Evolutionary conservation across 2,888 invertebrate species (phyloP).

Genomic region (Drosophila formosana): DNA sequence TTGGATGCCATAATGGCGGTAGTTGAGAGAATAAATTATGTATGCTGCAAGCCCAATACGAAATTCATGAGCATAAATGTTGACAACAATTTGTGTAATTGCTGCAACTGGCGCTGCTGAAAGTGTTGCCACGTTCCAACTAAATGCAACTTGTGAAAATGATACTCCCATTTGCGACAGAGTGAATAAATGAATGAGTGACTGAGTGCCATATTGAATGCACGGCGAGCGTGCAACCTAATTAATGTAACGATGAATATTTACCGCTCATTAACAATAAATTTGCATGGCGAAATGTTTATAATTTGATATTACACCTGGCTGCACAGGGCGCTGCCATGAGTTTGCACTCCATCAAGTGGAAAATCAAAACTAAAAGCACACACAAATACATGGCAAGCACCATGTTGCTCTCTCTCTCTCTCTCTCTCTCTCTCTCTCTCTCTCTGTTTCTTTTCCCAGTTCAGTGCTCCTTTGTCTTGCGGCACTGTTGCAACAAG

Average conservation of each 20-base stretch:
- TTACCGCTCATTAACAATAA: slow-evolving; percentile 62
- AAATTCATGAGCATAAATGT: slow-evolving; percentile 49
- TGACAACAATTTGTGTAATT: slow-evolving; percentile 58
- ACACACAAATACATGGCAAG: slow-evolving; percentile 14
- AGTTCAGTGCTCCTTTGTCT: slow-evolving; percentile 5
- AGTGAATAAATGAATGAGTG: slow-evolving; percentile 12
- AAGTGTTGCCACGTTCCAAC: slow-evolving; percentile 27
- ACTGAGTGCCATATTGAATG: slow-evolving; percentile 5
- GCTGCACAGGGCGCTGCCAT: slow-evolving; percentile 51
- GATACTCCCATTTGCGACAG: slow-evolving; percentile 3
- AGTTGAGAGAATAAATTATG: slow-evolving; percentile 53
- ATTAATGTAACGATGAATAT: slow-evolving; percentile 55
- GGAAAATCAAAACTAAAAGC: slow-evolving; percentile 73
- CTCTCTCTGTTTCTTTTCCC: neutral
- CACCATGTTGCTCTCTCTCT: too few species aligned
- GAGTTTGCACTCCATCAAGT: slow-evolving; percentile 77
- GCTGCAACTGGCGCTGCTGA: slow-evolving; percentile 13
- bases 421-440: neutral
- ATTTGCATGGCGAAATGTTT: slow-evolving; percentile 60
- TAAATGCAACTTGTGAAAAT: slow-evolving; percentile 8
- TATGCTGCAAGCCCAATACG: slow-evolving; percentile 23
- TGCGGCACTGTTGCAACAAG: slow-evolving; percentile 16
- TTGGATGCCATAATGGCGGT: slow-evolving; percentile 49
- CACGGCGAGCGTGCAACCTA: slow-evolving; percentile 46
- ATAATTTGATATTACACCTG: slow-evolving; percentile 73